phyloP scores from a whole-genome alignment of 2,888 invertebrate species.

The Harmothoe impar region DNA sequence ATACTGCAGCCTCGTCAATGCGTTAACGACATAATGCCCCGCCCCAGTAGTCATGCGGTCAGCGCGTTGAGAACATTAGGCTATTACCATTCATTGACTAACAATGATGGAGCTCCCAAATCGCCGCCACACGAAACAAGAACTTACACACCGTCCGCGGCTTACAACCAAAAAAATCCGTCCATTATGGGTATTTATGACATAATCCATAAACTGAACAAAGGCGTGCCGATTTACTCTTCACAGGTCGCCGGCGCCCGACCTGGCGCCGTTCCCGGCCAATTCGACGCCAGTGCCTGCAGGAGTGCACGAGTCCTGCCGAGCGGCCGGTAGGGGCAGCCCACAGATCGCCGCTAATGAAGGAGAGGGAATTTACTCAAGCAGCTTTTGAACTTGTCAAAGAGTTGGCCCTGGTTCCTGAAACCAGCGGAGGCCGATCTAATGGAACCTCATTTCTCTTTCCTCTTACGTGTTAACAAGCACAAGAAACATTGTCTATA shows the following conservation, averaged over 20 bases:
- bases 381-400: conserved; percentile 26
- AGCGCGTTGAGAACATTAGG: background rate
- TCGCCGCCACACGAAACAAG: background rate
- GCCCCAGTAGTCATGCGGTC: background rate
- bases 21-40: conserved; percentile 15
- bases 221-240: background rate
- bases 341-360: conserved; percentile 15
- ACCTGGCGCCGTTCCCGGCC: background rate
- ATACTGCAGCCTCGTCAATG: conserved; percentile 22
- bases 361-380: conserved; percentile 26
- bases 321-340: background rate
- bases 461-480: too few relatives aligned
- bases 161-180: background rate
- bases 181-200: conserved; percentile 32
- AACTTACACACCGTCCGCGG: background rate
- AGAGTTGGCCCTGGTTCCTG: background rate
- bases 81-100: conserved; percentile 17
- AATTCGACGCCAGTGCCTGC: background rate
- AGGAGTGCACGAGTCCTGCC: too few relatives aligned
- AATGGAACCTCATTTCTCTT: too few relatives aligned
- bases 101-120: conserved; percentile 12
- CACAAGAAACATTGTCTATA: too few relatives aligned
- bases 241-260: conserved; percentile 3
- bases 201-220: background rate
- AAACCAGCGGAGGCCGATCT: too few relatives aligned